phyloP scores from a whole-genome alignment of 2,888 invertebrate species.

The Brachylomia viminalis region DNA sequence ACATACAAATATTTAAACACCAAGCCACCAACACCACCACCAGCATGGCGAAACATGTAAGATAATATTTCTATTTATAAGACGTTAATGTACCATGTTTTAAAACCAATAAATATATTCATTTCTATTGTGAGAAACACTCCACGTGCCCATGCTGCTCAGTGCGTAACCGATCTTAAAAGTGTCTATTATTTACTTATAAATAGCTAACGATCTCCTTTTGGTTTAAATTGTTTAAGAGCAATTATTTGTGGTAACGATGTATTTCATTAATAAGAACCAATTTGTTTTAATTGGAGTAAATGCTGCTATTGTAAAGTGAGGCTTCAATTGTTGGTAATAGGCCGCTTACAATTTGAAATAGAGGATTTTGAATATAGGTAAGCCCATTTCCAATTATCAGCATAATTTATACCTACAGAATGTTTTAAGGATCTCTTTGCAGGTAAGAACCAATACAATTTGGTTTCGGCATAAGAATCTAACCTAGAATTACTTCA shows the following conservation, averaged over 20 bases:
- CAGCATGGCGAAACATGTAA: too few species aligned
- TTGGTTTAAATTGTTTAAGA: slow-evolving; percentile 6
- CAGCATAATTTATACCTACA: not conserved
- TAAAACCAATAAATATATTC: too few species aligned
- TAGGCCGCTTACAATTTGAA: slow-evolving; percentile 9
- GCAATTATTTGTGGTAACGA: slow-evolving; percentile 26
- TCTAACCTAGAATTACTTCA: not conserved
- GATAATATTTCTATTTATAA: too few species aligned
- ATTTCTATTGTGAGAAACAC: too few species aligned
- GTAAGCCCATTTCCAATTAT: not conserved
- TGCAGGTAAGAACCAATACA: not conserved
- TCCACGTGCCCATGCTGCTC: too few species aligned
- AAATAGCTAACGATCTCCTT: not conserved
- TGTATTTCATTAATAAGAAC: slow-evolving; percentile 14
- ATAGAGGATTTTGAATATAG: not conserved
- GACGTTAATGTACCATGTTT: too few species aligned
- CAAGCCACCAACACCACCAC: too few species aligned
- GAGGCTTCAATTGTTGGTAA: slow-evolving; percentile 10
- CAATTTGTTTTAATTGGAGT: slow-evolving; percentile 30
- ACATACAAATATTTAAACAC: too few species aligned
- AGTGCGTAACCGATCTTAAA: not conserved
- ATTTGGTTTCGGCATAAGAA: not conserved
- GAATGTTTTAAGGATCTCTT: not conserved
- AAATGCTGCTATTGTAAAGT: not conserved
- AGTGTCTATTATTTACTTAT: slow-evolving; percentile 3